These are phyloP conservation scores for Lepidochrysops patricia DNA, from an alignment of 2,888 invertebrate genomes.

Conservation along the genomic window DNA sequence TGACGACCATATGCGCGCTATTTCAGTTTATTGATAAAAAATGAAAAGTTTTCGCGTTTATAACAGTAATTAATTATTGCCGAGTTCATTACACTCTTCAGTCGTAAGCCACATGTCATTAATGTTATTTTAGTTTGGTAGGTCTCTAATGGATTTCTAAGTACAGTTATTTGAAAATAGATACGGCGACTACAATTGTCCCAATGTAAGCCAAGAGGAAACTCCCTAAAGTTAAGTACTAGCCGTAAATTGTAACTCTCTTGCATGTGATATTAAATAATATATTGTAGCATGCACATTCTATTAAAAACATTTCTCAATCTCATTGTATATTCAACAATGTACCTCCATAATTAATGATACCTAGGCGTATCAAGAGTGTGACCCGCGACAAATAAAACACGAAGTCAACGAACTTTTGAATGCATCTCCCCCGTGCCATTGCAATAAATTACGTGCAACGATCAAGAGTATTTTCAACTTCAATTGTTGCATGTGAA, in stretches of 20 bases:
- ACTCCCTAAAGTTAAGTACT: background rate
- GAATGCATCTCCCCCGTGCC: constrained; percentile 22
- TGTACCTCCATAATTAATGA: constrained; percentile 7
- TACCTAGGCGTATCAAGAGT: constrained; percentile 1
- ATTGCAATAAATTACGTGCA: constrained; percentile 19
- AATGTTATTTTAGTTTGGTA: background rate
- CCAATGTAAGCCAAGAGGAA: too few species aligned
- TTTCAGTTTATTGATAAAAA: background rate
- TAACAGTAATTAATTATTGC: background rate
- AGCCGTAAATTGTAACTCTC: background rate
- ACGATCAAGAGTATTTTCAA: constrained; percentile 6
- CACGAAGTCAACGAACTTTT: constrained; percentile 21
- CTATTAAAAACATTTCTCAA: constrained; percentile 1
- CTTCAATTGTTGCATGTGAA: constrained; percentile 5
- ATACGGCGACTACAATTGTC: too few species aligned
- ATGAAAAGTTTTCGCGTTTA: background rate
- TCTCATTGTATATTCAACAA: background rate
- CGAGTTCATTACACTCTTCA: background rate
- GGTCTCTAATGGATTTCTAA: background rate
- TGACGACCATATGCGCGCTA: background rate
- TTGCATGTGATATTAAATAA: background rate
- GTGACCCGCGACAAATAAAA: constrained; percentile 23
- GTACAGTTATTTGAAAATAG: too few species aligned
- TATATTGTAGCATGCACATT: background rate
- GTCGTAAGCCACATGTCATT: background rate